These are phyloP conservation scores for Platygyra sinensis DNA, from an alignment of 64 coral and sea anemone species.

Conservation along the genomic window DNA sequence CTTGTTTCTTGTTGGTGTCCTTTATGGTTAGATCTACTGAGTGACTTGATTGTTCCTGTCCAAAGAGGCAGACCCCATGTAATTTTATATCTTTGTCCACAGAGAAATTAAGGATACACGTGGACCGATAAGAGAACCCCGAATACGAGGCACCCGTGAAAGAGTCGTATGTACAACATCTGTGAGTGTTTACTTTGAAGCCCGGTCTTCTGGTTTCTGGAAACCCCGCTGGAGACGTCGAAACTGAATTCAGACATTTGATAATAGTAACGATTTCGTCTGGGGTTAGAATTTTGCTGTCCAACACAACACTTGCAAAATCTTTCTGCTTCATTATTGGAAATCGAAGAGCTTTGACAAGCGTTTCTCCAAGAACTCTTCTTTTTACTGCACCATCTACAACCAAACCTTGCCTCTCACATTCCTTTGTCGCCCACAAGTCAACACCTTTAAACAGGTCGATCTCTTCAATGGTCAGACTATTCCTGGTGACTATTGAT, in stretches of 20 bases:
- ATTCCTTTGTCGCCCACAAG: too few relatives aligned
- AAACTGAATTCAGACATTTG: background rate
- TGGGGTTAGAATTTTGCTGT: background rate
- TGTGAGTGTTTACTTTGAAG: background rate
- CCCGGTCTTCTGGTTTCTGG: background rate
- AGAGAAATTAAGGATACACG: background rate
- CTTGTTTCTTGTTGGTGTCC: background rate
- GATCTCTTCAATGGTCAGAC: too few relatives aligned
- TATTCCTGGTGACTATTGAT: too few relatives aligned
- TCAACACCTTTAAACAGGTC: too few relatives aligned
- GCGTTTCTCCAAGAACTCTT: background rate
- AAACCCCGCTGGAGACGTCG: background rate
- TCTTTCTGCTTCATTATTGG: background rate
- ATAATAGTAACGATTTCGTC: background rate
- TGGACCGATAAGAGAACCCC: too few relatives aligned
- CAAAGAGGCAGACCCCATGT: background rate
- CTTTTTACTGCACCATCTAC: too few relatives aligned
- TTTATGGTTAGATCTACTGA: background rate
- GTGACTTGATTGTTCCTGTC: background rate
- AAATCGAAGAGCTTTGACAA: background rate
- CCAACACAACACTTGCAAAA: background rate
- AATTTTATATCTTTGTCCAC: conserved; percentile 12
- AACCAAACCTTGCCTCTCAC: too few relatives aligned
- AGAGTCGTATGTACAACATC: too few relatives aligned
- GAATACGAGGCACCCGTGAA: too few relatives aligned